A percentile compares a stretch with the other conserved stretches of the same genome.
Conservation (phyloP, 92 coral and sea anemone species). For the Plumapathes pennacea region DNA sequence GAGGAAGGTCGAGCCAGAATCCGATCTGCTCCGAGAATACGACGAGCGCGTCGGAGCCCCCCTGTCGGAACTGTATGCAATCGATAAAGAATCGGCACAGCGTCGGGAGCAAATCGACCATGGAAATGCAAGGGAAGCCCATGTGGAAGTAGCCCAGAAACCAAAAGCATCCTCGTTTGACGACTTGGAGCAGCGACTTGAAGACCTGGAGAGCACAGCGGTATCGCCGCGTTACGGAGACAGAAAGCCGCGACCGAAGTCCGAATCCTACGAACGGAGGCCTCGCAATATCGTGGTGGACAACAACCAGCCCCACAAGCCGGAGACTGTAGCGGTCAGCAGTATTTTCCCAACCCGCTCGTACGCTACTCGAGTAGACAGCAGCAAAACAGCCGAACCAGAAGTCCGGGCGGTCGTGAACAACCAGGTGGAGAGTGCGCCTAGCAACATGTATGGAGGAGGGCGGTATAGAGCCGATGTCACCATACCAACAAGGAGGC, state of each 20-base stretch:
- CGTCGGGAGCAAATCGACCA: constrained; percentile 62
- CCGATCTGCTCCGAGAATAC: constrained; percentile 57
- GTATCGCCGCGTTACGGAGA: constrained; percentile 40
- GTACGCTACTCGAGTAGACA: constrained; percentile 38
- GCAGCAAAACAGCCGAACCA: constrained; percentile 46
- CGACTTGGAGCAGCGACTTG: constrained; percentile 60
- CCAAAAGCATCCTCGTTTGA: constrained; percentile 33
- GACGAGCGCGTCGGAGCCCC: constrained; percentile 87
- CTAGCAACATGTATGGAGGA: constrained; percentile 50
- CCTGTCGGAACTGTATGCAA: constrained; percentile 88
- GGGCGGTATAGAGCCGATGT: constrained; percentile 75
- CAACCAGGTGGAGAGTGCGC: constrained; percentile 56
- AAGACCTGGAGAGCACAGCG: constrained; percentile 44
- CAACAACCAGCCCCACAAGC: constrained; percentile 45
- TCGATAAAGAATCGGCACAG: constrained; percentile 75
- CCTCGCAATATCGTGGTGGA: constrained; percentile 72
- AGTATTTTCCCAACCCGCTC: constrained; percentile 56
- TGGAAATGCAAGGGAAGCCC: constrained; percentile 43
- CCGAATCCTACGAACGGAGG: constrained; percentile 47
- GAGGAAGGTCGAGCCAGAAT: constrained; percentile 77
- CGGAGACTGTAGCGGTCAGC: constrained; percentile 56
- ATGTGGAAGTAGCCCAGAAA: constrained; percentile 54
- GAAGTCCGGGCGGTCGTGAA: constrained; percentile 54
- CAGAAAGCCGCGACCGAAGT: constrained; percentile 45
- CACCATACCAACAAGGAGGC: constrained; percentile 59